Base-by-base conservation (phyloP, 2,797 vertebrate genomes). In the Spea hammondii region DNA sequence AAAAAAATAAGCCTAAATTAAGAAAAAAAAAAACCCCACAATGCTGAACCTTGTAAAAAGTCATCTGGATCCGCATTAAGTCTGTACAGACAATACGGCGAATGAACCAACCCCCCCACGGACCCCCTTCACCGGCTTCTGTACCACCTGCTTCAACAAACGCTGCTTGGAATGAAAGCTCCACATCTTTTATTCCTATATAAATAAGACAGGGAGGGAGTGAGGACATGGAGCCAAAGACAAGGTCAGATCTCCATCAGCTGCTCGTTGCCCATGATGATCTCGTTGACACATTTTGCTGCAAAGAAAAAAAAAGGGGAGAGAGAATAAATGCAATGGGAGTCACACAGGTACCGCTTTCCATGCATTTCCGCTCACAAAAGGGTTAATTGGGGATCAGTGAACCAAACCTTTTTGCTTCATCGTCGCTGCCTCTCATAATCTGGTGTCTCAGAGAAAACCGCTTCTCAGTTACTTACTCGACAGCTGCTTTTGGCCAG, bases 201-300 rank as follows among this genome's bases (percentile, higher is more conserved):
- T 91, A 92, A 91, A 91, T 90, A 89, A 84, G 83, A 81, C 5
- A 11, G 8, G 57, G 5, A 14, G 84, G 80, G 86, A 83, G 83
- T 74, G 84, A 85, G 84, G 65, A 80, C 4, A 13, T 0, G 49
- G 76, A 46, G 13, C 8, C 1, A 1, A 3, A 72, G 71, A 78
- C 4, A 0, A 60, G 66, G 74, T 91, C 88, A 99, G 91, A 99
- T 97, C 92, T 99, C 96, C 97, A 99, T 98, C 88, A 99, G 93
- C 84, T 97, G 97, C 88, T 98, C 96, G 1, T 89, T 95, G 86
- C 96, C 96, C 87, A 99, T 95, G 66, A 99, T 99, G 87, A 99
- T 94, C 85, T 99, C 98, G 69, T 99, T 99, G 84, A 93, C 92
- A 86, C 94, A 93, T 91, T 97, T 97, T 86, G 93, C 98, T 99